A percentile compares a stretch with the other conserved stretches of the same genome.
These are phyloP conservation scores for Sarcophaga peregrina DNA, from an alignment of 1,140 invertebrate genomes.

Conservation along the genomic window DNA sequence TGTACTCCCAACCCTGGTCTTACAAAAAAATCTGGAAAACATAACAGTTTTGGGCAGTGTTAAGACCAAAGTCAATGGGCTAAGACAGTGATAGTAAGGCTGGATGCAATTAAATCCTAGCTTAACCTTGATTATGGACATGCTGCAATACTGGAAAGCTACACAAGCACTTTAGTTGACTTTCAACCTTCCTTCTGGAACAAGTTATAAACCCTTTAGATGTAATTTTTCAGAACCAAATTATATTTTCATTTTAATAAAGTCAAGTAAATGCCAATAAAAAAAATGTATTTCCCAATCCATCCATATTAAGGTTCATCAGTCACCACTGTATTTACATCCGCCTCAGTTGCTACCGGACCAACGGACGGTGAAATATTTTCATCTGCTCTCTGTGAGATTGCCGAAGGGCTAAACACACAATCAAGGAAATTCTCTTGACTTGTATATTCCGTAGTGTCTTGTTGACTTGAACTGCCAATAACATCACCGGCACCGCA, in stretches of 20 bases:
- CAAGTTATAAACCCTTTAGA: no score
- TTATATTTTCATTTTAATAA: not conserved
- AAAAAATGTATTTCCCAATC: not conserved
- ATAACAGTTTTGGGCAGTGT: no score
- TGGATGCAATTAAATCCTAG: no score
- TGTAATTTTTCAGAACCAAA: not conserved
- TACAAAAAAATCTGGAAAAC: no score
- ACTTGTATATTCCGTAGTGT: constrained; percentile 37
- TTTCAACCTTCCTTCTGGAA: no score
- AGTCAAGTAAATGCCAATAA: not conserved
- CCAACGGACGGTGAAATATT: not conserved
- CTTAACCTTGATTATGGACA: no score
- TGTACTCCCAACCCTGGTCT: no score
- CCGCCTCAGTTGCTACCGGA: no score
- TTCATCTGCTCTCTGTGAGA: not conserved
- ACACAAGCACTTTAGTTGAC: no score
- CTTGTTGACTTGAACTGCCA: not conserved
- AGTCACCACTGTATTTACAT: not conserved
- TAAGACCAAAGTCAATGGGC: no score
- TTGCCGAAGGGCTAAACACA: constrained; percentile 29
- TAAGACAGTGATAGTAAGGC: no score
- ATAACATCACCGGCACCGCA: constrained; percentile 24
- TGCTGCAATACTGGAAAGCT: no score
- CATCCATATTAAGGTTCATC: not conserved
- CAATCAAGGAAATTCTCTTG: constrained; percentile 45